phyloP scores from a whole-genome alignment of 2,113 vertebrate genomes.

The Pithys albifrons region DNA sequence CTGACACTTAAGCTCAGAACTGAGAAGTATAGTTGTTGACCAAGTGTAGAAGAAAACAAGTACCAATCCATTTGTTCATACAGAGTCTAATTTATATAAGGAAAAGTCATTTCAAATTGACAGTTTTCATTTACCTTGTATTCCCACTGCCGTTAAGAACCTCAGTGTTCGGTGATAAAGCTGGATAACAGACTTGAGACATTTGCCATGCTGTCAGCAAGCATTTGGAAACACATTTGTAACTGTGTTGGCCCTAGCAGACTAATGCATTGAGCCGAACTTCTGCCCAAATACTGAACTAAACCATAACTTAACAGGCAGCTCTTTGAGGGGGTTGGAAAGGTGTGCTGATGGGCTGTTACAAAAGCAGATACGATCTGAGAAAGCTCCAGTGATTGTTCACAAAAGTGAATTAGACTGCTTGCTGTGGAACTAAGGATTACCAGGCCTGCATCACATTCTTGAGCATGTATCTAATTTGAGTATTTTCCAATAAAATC shows the following conservation, averaged over 20 bases:
- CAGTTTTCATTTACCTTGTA: slow-evolving; percentile 34
- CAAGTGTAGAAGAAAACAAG: slow-evolving; percentile 10
- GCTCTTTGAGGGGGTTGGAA: neutral
- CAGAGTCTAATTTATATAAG: slow-evolving; percentile 23
- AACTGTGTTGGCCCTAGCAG: neutral
- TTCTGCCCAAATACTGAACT: neutral
- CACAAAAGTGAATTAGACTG: neutral
- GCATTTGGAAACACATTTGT: slow-evolving; percentile 27
- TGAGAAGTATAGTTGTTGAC: neutral
- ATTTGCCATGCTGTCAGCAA: slow-evolving; percentile 29
- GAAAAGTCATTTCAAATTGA: slow-evolving; percentile 30
- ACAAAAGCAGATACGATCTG: neutral
- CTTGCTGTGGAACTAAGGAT: neutral
- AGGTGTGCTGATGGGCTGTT: neutral
- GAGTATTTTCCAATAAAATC: neutral
- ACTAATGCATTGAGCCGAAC: neutral
- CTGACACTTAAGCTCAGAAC: neutral
- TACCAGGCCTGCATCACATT: neutral
- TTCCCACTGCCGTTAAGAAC: neutral
- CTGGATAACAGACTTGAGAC: neutral
- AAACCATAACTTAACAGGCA: neutral
- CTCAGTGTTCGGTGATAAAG: neutral
- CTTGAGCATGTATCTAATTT: neutral
- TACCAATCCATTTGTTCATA: neutral
- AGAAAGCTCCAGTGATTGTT: neutral